Conservation (phyloP, 2,797 vertebrate genomes). For the Thamnophis elegans region DNA sequence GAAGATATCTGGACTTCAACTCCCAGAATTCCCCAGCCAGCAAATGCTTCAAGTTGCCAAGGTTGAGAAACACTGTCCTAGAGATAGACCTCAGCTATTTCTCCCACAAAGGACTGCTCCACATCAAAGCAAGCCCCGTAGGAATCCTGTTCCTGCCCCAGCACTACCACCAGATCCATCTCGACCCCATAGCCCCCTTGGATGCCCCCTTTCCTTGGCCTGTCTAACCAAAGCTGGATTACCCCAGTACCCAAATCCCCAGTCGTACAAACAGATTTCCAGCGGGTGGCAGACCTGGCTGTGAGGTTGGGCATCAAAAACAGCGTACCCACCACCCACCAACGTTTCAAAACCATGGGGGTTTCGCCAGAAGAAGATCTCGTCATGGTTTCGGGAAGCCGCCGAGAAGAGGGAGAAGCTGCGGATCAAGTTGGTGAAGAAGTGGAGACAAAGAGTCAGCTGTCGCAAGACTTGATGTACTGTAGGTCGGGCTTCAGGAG, state of each 20-base stretch:
- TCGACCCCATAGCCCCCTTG: neutral
- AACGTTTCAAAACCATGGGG: neutral
- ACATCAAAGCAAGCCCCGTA: conserved; percentile 16
- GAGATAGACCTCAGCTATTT: conserved; percentile 45
- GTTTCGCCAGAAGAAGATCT: conserved; percentile 48
- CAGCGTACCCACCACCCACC: neutral
- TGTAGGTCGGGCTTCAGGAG: conserved; percentile 33
- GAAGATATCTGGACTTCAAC: too few relatives aligned
- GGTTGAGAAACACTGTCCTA: conserved; percentile 48
- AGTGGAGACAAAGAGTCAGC: conserved; percentile 55
- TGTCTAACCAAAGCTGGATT: conserved; percentile 54
- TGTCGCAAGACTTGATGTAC: conserved; percentile 8
- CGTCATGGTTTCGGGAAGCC: neutral
- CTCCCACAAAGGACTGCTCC: conserved; percentile 32
- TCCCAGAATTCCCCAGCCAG: too few relatives aligned
- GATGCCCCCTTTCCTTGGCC: conserved; percentile 35
- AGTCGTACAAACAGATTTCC: conserved; percentile 59
- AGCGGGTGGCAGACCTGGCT: conserved; percentile 7
- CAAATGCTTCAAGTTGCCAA: too few relatives aligned
- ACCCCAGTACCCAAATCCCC: conserved; percentile 57
- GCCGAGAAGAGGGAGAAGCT: conserved; percentile 55
- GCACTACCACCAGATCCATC: neutral
- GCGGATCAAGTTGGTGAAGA: conserved; percentile 56
- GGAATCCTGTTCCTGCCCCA: conserved; percentile 21
- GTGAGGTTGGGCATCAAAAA: neutral